These are phyloP conservation scores for Antheraea assamensis DNA, from an alignment of 2,888 invertebrate species.

Conservation along the genomic window DNA sequence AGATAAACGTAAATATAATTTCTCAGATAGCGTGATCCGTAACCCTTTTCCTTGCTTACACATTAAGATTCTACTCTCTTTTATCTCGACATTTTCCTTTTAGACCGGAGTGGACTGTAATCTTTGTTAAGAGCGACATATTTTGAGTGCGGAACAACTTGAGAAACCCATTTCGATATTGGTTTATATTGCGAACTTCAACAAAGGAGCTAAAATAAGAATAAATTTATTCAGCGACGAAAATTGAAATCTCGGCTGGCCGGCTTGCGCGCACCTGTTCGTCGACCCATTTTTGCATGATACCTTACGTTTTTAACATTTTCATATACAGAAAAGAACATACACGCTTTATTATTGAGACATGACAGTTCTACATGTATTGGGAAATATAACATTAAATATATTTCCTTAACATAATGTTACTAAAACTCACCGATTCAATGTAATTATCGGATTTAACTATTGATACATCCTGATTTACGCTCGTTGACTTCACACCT, in stretches of 20 bases:
- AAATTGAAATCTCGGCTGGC: constrained; percentile 80
- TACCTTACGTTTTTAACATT: constrained; percentile 38
- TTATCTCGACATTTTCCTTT: constrained; percentile 9
- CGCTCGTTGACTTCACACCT: too few species aligned
- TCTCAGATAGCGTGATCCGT: not conserved
- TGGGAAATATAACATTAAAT: constrained; percentile 60
- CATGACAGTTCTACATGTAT: constrained; percentile 39
- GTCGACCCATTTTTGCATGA: constrained; percentile 45
- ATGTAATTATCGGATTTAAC: too few species aligned
- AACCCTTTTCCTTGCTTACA: constrained; percentile 7
- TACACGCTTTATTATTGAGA: not conserved
- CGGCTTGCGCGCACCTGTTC: constrained; percentile 50
- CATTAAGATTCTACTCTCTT: not conserved
- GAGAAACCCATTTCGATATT: constrained; percentile 41
- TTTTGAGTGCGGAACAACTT: constrained; percentile 1
- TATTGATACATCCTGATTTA: too few species aligned
- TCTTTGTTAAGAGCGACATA: constrained; percentile 25
- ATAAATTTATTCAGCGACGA: constrained; percentile 75
- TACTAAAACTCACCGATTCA: too few species aligned
- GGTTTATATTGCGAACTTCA: constrained; percentile 53
- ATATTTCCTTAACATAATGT: constrained; percentile 63
- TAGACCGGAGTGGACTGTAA: constrained; percentile 23
- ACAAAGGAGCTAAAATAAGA: constrained; percentile 61
- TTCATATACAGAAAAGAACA: constrained; percentile 24
- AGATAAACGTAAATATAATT: not conserved